Percentiles rank a stretch among this genome's conserved stretches.
phyloP scores from a whole-genome alignment of 2,888 invertebrate genomes.

The Eristalis arbustorum region DNA sequence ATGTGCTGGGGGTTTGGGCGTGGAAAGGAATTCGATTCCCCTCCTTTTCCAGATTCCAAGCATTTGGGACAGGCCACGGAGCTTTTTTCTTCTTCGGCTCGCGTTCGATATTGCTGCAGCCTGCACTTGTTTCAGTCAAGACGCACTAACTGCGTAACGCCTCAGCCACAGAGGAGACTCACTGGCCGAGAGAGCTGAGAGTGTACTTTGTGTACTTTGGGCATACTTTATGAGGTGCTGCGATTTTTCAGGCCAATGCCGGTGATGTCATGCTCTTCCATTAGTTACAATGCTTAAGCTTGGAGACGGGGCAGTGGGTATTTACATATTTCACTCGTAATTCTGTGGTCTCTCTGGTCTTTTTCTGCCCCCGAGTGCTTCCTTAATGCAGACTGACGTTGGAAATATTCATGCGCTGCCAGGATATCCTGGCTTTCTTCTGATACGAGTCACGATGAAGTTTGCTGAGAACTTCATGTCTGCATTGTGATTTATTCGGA shows the following conservation, averaged over 20 bases:
- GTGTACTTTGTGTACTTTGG: constrained; percentile 10
- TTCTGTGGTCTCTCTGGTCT: background rate
- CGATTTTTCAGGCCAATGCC: background rate
- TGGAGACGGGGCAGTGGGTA: background rate
- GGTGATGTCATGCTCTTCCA: background rate
- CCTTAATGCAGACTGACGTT: background rate
- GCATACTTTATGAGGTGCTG: constrained; percentile 12
- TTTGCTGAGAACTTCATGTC: background rate
- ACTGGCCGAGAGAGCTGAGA: background rate
- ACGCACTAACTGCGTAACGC: constrained; percentile 32
- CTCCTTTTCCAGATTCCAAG: constrained; percentile 56
- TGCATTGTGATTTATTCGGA: background rate
- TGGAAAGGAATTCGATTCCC: constrained; percentile 62
- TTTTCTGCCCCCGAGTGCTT: background rate
- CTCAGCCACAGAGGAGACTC: background rate
- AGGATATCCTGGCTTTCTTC: background rate
- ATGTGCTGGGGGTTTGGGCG: constrained; percentile 47
- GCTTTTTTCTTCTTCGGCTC: constrained; percentile 39
- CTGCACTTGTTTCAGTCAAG: constrained; percentile 39
- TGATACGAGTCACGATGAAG: background rate
- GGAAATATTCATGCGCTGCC: background rate
- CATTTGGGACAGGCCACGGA: constrained; percentile 56
- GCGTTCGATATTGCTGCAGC: constrained; percentile 66
- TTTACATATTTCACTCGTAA: constrained; percentile 28
- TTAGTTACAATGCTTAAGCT: background rate